Conservation (phyloP, 2,113 vertebrate genomes). For the Chinchilla lanigera region DNA sequence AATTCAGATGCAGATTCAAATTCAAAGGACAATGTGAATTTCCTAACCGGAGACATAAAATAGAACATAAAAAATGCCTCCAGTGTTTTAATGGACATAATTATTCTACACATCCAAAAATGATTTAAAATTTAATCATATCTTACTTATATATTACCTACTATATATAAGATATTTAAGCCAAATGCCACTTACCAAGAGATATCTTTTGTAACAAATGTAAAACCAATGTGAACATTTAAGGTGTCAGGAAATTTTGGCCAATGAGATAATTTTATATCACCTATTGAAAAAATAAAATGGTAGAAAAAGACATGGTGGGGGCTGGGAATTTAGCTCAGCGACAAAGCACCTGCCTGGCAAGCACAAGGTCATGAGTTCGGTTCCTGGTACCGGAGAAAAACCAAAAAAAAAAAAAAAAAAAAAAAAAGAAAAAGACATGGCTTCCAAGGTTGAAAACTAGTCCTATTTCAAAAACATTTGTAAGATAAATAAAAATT, state of each 20-base stretch:
- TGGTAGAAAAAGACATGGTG: not conserved
- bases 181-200: constrained; percentile 20
- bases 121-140: constrained; percentile 47
- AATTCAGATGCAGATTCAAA: not conserved
- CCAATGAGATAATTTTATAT: constrained; percentile 14
- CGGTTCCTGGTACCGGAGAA: too few species aligned
- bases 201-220: constrained; percentile 23
- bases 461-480: not conserved
- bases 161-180: constrained; percentile 31
- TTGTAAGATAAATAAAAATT: not conserved
- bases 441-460: not conserved
- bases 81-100: not conserved
- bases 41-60: not conserved
- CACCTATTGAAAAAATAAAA: not conserved
- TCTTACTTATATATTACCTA: constrained; percentile 39
- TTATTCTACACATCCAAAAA: not conserved
- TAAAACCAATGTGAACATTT: constrained; percentile 60
- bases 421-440: constrained; percentile 35
- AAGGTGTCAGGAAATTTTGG: constrained; percentile 25
- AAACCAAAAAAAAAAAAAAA: constrained; percentile 34
- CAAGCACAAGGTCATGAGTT: too few species aligned
- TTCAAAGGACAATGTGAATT: not conserved
- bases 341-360: too few species aligned
- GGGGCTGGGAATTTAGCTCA: too few species aligned
- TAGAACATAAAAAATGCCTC: not conserved